Conservation (phyloP, 1,140 invertebrate species). For the Armadillidium nasatum region DNA sequence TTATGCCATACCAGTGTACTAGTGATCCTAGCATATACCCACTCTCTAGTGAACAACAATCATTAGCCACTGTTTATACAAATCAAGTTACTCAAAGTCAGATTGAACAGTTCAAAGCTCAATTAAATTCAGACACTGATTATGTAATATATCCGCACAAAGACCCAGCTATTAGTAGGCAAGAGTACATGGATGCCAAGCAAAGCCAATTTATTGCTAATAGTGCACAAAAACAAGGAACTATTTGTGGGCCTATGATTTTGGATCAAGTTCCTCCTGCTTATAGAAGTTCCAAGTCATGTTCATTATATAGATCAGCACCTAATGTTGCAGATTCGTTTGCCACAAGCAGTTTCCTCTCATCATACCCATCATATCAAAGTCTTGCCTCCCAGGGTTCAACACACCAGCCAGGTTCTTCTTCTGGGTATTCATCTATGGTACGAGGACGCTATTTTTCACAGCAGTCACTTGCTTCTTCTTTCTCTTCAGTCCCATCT, state of each 20-base stretch:
- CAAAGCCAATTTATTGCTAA: slow-evolving; percentile 53
- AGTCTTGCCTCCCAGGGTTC: slow-evolving; percentile 45
- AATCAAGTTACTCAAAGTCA: slow-evolving; percentile 68
- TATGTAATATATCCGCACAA: slow-evolving; percentile 84
- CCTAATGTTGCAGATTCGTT: slow-evolving; percentile 59
- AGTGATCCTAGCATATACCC: slow-evolving; percentile 33
- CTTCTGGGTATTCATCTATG: slow-evolving; percentile 46
- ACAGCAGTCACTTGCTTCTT: slow-evolving; percentile 45
- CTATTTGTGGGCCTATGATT: neutral
- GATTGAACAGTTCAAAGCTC: slow-evolving; percentile 76
- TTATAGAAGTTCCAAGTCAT: slow-evolving; percentile 44
- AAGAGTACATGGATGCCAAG: slow-evolving; percentile 83
- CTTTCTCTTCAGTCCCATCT: slow-evolving; percentile 43
- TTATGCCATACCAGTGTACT: too few species aligned
- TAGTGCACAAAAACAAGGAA: slow-evolving; percentile 35
- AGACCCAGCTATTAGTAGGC: slow-evolving; percentile 78
- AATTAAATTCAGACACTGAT: slow-evolving; percentile 80
- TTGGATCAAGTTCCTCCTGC: slow-evolving; percentile 47
- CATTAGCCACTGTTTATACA: slow-evolving; percentile 56
- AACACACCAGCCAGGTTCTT: slow-evolving; percentile 44
- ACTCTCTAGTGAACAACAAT: slow-evolving; percentile 49
- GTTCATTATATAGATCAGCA: slow-evolving; percentile 69
- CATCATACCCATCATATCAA: slow-evolving; percentile 46
- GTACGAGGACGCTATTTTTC: slow-evolving; percentile 44
- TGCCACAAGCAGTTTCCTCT: slow-evolving; percentile 31